phyloP scores from a whole-genome alignment of 92 coral and sea anemone species.

The Pocillopora grandis region DNA sequence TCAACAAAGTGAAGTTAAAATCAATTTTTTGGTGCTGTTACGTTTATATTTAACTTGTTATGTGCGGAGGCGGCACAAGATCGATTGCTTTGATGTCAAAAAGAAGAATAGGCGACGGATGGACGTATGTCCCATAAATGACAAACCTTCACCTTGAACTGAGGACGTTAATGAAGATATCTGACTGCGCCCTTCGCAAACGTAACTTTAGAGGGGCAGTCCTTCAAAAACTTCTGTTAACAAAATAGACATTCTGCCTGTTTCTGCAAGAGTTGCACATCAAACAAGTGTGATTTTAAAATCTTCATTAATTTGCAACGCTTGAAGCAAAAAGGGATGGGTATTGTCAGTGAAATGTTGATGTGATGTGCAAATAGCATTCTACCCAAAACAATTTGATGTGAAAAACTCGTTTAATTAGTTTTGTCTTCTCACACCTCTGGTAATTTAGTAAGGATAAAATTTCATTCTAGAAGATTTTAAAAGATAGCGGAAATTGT shows the following conservation, averaged over 20 bases:
- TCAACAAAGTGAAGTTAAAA: conserved; percentile 9
- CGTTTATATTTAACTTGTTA: conserved; percentile 9
- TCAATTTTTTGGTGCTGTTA: conserved; percentile 6
- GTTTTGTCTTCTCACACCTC: background rate
- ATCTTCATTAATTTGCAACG: background rate
- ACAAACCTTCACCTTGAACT: background rate
- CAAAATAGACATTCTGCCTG: background rate
- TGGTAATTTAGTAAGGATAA: conserved; percentile 5
- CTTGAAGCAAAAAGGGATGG: background rate
- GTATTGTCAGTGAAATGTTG: background rate
- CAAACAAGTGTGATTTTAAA: background rate
- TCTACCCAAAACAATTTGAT: background rate
- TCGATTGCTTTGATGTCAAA: conserved; percentile 26
- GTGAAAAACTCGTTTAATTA: background rate
- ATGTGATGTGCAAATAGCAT: background rate
- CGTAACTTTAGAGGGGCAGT: background rate
- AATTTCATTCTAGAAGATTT: background rate
- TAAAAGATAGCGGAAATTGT: background rate
- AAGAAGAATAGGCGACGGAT: background rate
- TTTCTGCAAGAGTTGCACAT: background rate
- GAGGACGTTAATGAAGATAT: conserved; percentile 3
- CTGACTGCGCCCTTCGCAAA: background rate
- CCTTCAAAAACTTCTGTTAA: background rate
- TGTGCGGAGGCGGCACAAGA: conserved; percentile 1
- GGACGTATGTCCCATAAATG: background rate